phyloP scores from a whole-genome alignment of 2,888 invertebrate genomes.

The Oligia latruncula region DNA sequence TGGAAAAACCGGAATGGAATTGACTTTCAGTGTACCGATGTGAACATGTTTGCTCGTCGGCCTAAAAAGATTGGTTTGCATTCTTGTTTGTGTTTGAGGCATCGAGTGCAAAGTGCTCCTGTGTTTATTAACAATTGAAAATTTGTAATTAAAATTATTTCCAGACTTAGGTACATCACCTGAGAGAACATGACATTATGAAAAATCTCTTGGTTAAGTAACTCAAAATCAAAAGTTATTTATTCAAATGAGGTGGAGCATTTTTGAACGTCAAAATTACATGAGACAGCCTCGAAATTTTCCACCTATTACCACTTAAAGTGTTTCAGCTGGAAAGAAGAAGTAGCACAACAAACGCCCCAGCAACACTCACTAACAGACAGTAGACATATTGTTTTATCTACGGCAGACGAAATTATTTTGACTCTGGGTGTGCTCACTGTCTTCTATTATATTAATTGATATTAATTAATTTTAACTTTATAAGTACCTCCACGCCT shows the following conservation, averaged over 20 bases:
- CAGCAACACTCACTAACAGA: background rate
- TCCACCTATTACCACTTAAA: background rate
- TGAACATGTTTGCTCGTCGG: conserved; percentile 31
- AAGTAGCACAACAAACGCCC: background rate
- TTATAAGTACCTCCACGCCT: background rate
- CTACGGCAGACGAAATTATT: background rate
- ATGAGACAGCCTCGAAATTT: too few species aligned
- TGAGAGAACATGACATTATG: background rate
- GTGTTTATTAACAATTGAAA: background rate
- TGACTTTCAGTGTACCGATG: conserved; percentile 38
- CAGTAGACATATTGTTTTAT: background rate
- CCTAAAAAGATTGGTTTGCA: conserved; percentile 35
- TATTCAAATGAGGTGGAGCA: background rate
- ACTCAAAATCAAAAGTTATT: background rate
- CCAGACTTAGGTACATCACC: background rate
- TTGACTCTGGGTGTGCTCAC: background rate
- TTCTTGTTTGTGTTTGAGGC: conserved; percentile 14
- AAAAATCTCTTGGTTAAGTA: background rate
- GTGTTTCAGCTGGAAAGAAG: too few species aligned
- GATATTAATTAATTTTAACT: background rate
- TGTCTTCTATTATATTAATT: background rate
- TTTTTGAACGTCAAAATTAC: background rate
- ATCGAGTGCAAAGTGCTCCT: background rate
- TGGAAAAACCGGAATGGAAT: conserved; percentile 42
- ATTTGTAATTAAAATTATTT: background rate